Evolutionary conservation across 1,140 invertebrate genomes (phyloP).

Genomic region (Drosophila watanabei): DNA sequence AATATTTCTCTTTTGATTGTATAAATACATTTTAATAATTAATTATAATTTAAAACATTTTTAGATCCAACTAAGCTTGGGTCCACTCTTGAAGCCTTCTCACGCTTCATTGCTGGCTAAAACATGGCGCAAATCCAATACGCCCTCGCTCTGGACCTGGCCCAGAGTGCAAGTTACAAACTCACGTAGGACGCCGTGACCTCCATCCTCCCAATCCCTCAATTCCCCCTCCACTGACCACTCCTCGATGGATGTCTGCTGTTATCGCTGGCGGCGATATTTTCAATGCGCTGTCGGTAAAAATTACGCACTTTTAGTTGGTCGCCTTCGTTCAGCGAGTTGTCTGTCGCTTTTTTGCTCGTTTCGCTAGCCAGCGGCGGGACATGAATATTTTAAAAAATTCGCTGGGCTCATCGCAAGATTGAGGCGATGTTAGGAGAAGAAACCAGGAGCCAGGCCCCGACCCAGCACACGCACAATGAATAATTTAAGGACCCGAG

Average conservation of each 20-base stretch:
- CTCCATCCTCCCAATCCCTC: not conserved
- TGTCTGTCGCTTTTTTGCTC: constrained; percentile 33
- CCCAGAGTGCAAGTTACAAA: constrained; percentile 60
- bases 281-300: constrained; percentile 79
- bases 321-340: constrained; percentile 58
- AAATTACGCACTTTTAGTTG: constrained; percentile 82
- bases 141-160: constrained; percentile 41
- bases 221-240: not conserved
- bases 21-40: not conserved
- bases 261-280: constrained; percentile 63
- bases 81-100: constrained; percentile 19
- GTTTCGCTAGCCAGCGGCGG: constrained; percentile 68
- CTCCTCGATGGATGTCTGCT: constrained; percentile 20
- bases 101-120: constrained; percentile 30
- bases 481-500: constrained; percentile 68
- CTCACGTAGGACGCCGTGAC: constrained; percentile 61
- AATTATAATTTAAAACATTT: not conserved
- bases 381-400: constrained; percentile 82
- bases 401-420: constrained; percentile 56
- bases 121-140: constrained; percentile 41
- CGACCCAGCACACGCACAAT: constrained; percentile 49
- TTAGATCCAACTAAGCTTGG: not conserved
- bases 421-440: constrained; percentile 35
- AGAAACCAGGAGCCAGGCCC: constrained; percentile 14
- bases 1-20: not conserved